Evolutionary conservation across 2,888 invertebrate species (phyloP).

Genomic region (Germaria angustata): DNA sequence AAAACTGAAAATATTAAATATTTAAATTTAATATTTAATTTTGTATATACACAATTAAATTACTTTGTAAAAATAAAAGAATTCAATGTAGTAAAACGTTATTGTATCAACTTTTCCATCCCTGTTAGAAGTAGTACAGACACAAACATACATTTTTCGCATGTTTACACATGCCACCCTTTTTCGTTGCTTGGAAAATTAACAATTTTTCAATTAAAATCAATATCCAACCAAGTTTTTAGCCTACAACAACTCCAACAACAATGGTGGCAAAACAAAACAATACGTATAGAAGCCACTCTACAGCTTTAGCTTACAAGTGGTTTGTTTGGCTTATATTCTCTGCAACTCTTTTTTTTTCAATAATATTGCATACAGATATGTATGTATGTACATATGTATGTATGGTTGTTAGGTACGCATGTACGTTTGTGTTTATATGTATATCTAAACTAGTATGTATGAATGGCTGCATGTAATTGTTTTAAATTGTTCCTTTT

Average conservation of each 20-base stretch:
- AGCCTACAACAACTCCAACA: slow-evolving; percentile 45
- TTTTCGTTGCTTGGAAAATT: slow-evolving; percentile 75
- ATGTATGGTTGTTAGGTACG: neutral
- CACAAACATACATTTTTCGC: neutral
- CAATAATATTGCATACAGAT: neutral
- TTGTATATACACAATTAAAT: too few species aligned
- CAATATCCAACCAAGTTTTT: slow-evolving; percentile 73
- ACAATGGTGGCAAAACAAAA: slow-evolving; percentile 42
- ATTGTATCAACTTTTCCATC: too few species aligned
- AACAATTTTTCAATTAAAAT: slow-evolving; percentile 80
- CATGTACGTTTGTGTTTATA: neutral
- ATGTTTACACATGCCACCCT: slow-evolving; percentile 14
- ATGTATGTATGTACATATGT: neutral
- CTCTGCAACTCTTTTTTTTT: neutral
- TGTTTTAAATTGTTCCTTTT: neutral
- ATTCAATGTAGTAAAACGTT: too few species aligned
- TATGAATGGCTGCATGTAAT: neutral
- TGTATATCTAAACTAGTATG: neutral
- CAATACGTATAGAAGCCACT: slow-evolving; percentile 33
- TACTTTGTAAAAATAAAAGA: too few species aligned
- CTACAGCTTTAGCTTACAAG: slow-evolving; percentile 44
- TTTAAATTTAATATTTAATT: too few species aligned
- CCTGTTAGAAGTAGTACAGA: too few species aligned
- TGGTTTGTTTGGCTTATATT: slow-evolving; percentile 22
- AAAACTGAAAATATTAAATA: too few species aligned